Base-by-base conservation (phyloP, 2,888 invertebrate genomes). In the Sisyra terminalis region DNA sequence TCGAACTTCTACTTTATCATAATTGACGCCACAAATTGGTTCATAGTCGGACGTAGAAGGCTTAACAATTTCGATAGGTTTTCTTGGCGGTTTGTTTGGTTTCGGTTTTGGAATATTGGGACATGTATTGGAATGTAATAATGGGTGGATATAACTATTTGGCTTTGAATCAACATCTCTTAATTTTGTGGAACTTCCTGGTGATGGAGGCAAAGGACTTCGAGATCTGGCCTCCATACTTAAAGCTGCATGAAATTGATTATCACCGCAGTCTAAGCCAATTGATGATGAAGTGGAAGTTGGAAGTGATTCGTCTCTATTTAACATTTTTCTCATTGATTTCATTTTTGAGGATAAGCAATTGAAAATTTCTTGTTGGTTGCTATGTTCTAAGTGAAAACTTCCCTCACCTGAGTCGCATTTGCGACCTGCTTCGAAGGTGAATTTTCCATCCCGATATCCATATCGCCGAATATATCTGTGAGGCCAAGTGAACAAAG, bases 351-450 rank as follows among this genome's bases (percentile, higher is more conserved):
- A 69, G 8, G 82, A 79, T 51, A 87, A 69, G 55, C 84, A 86
- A 48, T 83, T 76, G 49, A 75, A 87, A 49, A 87, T 83, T 58
- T 86, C 86, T 50, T 83, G 80, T 48, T 84, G 83, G 57, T 84
- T 84, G 34, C 76, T 73, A 56, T 87, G 83, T 55, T 85, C 84
- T 46, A 87, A 61, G 44, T 77, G 80, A 53, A 87, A 87, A 3
- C 76, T 75, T 1, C 87, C 87, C 63, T 87, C 87, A 0, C 87
- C 87, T 1, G 85, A 84, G 50, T 80, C 78, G 62, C 87, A 87
- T 60, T 86, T 87, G 45, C 87, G 69, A 1, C 87, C 87, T 14
- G 87, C 87, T 67, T 88, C 87, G 60, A 88, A 87, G 29, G 84
- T 85, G 55, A 88, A 87, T 59, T 81, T 84, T 34, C 84, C 85